phyloP scores from a whole-genome alignment of 1,140 invertebrate genomes.

The Bombus affinis region DNA sequence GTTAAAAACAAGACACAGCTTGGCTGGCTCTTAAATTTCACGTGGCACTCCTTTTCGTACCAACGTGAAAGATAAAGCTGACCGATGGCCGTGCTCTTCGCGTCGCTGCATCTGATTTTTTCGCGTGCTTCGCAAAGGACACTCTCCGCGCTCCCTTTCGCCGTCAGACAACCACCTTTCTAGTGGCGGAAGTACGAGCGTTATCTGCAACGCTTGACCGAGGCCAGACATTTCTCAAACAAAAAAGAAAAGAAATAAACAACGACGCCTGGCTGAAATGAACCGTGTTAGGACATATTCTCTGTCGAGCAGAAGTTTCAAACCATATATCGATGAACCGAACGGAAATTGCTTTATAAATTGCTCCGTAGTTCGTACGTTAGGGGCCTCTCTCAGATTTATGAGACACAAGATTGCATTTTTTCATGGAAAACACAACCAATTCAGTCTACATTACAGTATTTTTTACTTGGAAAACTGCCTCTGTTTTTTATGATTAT shows the following conservation, averaged over 20 bases:
- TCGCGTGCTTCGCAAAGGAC: conserved; percentile 21
- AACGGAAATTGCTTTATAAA: conserved; percentile 2
- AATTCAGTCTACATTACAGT: not conserved
- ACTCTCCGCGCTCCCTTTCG: not conserved
- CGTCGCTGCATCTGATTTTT: conserved; percentile 21
- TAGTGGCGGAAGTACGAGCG: not conserved
- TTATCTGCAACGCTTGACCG: not conserved
- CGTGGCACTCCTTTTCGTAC: conserved; percentile 25
- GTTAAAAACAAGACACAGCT: conserved; percentile 35
- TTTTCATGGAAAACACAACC: not conserved
- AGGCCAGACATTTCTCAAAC: not conserved
- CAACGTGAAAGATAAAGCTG: conserved; percentile 49
- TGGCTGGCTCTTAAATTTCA: conserved; percentile 61
- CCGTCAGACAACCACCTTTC: not conserved
- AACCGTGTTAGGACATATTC: not conserved
- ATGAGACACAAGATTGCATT: not conserved
- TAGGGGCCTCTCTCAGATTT: not conserved
- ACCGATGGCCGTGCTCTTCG: not conserved
- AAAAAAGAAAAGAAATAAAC: not conserved
- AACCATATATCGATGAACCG: not conserved
- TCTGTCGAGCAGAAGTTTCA: not conserved
- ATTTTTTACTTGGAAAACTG: not conserved
- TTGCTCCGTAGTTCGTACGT: not conserved
- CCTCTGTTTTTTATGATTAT: too few relatives aligned
- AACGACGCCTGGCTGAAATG: not conserved